Conservation (phyloP, 64 coral and sea anemone genomes). For the Pachyseris speciosa region DNA sequence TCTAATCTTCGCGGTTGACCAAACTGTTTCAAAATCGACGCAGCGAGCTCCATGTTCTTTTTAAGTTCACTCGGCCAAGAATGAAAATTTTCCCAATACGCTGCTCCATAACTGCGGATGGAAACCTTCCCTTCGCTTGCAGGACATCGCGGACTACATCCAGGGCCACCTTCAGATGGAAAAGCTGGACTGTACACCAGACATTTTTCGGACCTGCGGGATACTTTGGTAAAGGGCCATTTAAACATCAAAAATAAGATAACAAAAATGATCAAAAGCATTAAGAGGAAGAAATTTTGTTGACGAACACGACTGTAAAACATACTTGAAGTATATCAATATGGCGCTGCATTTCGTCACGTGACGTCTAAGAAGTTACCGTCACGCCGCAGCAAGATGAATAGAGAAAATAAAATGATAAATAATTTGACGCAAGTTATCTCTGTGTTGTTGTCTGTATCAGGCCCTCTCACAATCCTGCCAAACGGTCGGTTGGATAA, state of each 20-base stretch:
- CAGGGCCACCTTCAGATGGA: conserved; percentile 56
- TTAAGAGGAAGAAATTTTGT: not conserved
- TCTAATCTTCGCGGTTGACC: conserved; percentile 36
- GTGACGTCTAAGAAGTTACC: no score
- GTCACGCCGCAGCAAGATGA: no score
- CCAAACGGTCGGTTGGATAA: conserved; percentile 52
- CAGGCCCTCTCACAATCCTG: conserved; percentile 25
- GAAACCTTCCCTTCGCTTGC: conserved; percentile 1
- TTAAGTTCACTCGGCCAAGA: conserved; percentile 34
- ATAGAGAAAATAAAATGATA: no score
- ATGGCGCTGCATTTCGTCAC: no score
- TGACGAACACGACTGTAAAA: not conserved
- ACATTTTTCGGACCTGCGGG: conserved; percentile 20
- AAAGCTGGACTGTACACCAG: conserved; percentile 46
- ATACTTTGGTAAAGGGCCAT: not conserved
- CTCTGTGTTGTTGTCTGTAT: not conserved
- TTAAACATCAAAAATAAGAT: not conserved
- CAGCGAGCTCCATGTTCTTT: conserved; percentile 64
- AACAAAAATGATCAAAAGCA: not conserved
- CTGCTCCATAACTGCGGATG: not conserved
- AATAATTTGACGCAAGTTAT: no score
- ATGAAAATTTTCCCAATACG: conserved; percentile 10
- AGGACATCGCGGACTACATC: conserved; percentile 57
- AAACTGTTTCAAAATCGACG: conserved; percentile 60
- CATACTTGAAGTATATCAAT: no score